These are phyloP conservation scores for Caligus rogercresseyi DNA, from an alignment of 1,140 invertebrate species.

Conservation along the genomic window DNA sequence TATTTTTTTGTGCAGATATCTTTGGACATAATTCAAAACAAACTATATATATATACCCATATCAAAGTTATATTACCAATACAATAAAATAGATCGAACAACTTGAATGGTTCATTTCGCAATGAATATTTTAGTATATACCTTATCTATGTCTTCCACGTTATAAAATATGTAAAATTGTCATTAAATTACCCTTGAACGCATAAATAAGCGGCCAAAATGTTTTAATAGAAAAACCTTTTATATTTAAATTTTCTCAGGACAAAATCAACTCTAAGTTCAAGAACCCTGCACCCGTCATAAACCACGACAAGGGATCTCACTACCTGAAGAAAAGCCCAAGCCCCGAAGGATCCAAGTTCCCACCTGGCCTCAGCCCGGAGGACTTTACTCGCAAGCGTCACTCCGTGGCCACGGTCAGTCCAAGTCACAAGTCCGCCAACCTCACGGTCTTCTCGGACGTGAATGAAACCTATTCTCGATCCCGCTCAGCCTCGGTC, in stretches of 20 bases:
- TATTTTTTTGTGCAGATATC: neutral
- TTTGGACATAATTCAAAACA: neutral
- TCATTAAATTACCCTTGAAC: too few relatives aligned
- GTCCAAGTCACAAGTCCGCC: neutral
- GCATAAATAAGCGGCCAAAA: too few relatives aligned
- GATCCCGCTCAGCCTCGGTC: slow-evolving; percentile 6
- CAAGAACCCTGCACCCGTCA: slow-evolving; percentile 44
- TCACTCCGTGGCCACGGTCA: neutral
- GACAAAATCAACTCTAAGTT: slow-evolving; percentile 24
- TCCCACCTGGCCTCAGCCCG: slow-evolving; percentile 25
- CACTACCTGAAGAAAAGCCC: slow-evolving; percentile 74
- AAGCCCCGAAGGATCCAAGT: slow-evolving; percentile 49
- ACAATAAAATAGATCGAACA: too few relatives aligned
- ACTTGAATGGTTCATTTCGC: too few relatives aligned
- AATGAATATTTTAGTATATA: too few relatives aligned
- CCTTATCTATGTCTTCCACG: too few relatives aligned
- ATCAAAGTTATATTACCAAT: too few relatives aligned
- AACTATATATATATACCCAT: too few relatives aligned
- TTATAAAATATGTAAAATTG: too few relatives aligned
- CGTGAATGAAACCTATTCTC: neutral
- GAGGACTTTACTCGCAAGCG: neutral
- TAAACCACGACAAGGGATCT: slow-evolving; percentile 41
- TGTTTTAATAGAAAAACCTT: too few relatives aligned
- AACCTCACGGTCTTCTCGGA: slow-evolving; percentile 2
- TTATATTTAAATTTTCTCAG: too few relatives aligned